These are phyloP conservation scores for Halictus quadricinctus DNA, from an alignment of 2,888 invertebrate species.

Conservation along the genomic window DNA sequence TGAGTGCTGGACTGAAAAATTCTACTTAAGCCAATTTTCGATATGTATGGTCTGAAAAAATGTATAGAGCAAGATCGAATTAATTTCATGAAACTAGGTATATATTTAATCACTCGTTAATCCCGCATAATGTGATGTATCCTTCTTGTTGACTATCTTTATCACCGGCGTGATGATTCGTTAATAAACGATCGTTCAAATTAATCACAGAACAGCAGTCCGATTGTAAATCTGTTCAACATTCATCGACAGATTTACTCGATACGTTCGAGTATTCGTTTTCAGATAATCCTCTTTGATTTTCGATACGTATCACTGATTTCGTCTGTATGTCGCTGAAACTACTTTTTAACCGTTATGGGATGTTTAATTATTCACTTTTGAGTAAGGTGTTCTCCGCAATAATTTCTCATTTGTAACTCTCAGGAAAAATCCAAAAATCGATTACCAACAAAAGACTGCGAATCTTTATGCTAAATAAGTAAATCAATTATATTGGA, in stretches of 20 bases:
- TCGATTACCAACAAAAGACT: background rate
- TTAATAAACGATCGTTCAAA: background rate
- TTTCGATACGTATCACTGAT: background rate
- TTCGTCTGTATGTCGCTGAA: background rate
- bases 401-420: background rate
- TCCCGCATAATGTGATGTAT: background rate
- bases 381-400: background rate
- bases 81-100: background rate
- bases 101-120: background rate
- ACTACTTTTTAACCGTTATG: background rate
- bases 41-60: background rate
- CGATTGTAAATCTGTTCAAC: background rate
- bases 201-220: background rate
- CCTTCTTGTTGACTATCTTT: background rate
- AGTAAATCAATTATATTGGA: background rate
- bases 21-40: no score
- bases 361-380: background rate
- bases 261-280: background rate
- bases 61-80: background rate
- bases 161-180: background rate
- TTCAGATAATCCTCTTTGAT: background rate
- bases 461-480: background rate
- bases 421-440: background rate
- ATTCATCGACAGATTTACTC: background rate
- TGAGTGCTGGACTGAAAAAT: no score